These are phyloP conservation scores for Tortricodes alternella DNA, from an alignment of 2,888 invertebrate species.

Conservation along the genomic window DNA sequence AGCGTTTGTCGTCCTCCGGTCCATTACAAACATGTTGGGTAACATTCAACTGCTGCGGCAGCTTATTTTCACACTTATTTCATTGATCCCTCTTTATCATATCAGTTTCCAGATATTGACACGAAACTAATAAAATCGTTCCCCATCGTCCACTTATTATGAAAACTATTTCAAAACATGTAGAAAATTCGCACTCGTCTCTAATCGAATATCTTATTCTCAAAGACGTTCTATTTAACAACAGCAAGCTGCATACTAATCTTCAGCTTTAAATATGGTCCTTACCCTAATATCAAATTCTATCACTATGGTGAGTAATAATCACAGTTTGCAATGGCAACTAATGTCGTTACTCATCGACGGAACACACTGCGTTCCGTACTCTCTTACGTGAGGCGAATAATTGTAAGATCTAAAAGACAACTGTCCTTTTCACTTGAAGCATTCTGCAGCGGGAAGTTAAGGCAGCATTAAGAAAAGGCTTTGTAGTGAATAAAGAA, in stretches of 20 bases:
- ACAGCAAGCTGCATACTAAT: constrained; percentile 56
- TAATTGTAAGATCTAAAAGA: constrained; percentile 54
- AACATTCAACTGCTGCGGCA: constrained; percentile 42
- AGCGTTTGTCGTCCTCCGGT: constrained; percentile 16
- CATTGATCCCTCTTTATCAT: constrained; percentile 74
- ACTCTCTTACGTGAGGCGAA: constrained; percentile 50
- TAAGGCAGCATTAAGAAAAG: constrained; percentile 84
- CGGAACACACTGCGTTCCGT: constrained; percentile 30
- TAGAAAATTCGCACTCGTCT: constrained; percentile 60
- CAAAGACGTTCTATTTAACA: constrained; percentile 37
- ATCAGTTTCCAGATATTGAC: constrained; percentile 61
- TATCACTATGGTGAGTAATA: constrained; percentile 53
- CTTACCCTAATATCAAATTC: constrained; percentile 54
- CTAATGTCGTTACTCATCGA: constrained; percentile 52
- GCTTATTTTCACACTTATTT: constrained; percentile 49
- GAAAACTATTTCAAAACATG: constrained; percentile 71
- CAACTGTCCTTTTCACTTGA: constrained; percentile 55
- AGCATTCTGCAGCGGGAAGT: constrained; percentile 52
- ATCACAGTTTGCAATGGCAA: constrained; percentile 54
- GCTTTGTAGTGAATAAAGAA: constrained; percentile 97
- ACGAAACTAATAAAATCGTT: constrained; percentile 50
- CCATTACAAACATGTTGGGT: constrained; percentile 28
- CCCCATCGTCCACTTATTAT: constrained; percentile 35
- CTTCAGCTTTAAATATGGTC: constrained; percentile 43
- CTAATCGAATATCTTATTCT: constrained; percentile 20